Conservation (phyloP, 2,113 vertebrate species). For the Cynopterus brachyotis region DNA sequence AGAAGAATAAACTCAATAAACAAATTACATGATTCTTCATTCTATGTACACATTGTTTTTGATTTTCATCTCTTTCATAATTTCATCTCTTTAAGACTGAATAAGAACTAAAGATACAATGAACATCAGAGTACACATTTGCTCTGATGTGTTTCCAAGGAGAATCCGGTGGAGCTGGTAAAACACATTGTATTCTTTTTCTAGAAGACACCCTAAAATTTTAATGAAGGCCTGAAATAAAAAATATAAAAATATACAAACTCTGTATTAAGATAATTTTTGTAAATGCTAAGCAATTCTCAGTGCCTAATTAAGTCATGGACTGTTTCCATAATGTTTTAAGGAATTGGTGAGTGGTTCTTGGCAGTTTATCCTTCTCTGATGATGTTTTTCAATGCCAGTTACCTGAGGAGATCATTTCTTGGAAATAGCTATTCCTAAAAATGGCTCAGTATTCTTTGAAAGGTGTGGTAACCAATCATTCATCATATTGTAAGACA, state of each 20-base stretch:
- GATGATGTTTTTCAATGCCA: not conserved
- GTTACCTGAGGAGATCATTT: not conserved
- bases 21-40: not conserved
- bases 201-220: not conserved
- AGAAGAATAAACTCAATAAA: not conserved
- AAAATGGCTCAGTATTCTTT: not conserved
- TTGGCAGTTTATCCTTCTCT: not conserved
- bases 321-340: not conserved
- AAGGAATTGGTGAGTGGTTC: constrained; percentile 7
- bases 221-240: not conserved
- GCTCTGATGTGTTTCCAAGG: not conserved
- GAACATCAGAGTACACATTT: not conserved
- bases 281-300: not conserved
- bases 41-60: not conserved
- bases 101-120: not conserved
- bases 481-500: not conserved
- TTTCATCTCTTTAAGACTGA: not conserved
- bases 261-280: not conserved
- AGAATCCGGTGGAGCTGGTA: not conserved
- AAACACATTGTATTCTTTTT: not conserved
- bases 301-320: not conserved
- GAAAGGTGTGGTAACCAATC: not conserved
- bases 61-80: not conserved
- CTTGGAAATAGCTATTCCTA: not conserved
- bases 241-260: not conserved